A percentile compares a stretch with the other conserved stretches of the same genome.
Evolutionary conservation across 1,140 invertebrate species (phyloP).

Genomic region (Pseudachorutes palmiensis): DNA sequence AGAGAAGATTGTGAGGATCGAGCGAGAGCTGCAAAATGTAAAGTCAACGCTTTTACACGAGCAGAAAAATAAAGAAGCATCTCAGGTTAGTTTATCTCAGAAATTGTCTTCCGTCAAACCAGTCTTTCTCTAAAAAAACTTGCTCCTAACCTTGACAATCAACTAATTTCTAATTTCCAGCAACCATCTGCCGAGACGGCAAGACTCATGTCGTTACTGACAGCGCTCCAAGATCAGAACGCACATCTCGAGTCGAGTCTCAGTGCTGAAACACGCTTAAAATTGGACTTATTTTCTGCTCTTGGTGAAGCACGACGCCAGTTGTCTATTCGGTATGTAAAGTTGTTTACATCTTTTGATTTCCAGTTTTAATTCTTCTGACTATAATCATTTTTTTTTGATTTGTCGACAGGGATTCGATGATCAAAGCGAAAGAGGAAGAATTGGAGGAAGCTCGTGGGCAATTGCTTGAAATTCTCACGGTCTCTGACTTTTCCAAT

Average conservation of each 20-base stretch:
- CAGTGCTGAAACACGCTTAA: constrained; percentile 88
- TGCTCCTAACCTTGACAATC: too few relatives aligned
- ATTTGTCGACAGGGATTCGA: constrained; percentile 22
- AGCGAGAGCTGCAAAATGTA: constrained; percentile 36
- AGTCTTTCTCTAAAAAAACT: background rate
- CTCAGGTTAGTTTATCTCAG: background rate
- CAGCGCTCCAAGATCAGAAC: constrained; percentile 77
- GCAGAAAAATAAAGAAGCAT: constrained; percentile 36
- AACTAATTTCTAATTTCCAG: background rate
- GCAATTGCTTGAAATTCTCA: constrained; percentile 27
- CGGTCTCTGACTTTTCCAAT: constrained; percentile 31
- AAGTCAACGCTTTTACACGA: constrained; percentile 36
- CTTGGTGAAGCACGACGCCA: constrained; percentile 88
- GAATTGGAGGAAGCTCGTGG: constrained; percentile 33
- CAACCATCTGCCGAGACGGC: constrained; percentile 56
- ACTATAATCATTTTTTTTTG: constrained; percentile 6
- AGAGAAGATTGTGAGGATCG: constrained; percentile 33
- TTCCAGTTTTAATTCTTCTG: too few relatives aligned
- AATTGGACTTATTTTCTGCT: constrained; percentile 91
- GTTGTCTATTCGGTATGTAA: constrained; percentile 72
- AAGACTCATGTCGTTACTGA: constrained; percentile 68
- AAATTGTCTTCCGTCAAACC: background rate
- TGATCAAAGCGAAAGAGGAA: constrained; percentile 36
- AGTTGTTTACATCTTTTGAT: too few relatives aligned
- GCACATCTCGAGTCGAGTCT: constrained; percentile 81